Percentiles rank a stretch among this genome's conserved stretches.
phyloP scores from a whole-genome alignment of 2,113 vertebrate genomes.

The Pedionomus torquatus region DNA sequence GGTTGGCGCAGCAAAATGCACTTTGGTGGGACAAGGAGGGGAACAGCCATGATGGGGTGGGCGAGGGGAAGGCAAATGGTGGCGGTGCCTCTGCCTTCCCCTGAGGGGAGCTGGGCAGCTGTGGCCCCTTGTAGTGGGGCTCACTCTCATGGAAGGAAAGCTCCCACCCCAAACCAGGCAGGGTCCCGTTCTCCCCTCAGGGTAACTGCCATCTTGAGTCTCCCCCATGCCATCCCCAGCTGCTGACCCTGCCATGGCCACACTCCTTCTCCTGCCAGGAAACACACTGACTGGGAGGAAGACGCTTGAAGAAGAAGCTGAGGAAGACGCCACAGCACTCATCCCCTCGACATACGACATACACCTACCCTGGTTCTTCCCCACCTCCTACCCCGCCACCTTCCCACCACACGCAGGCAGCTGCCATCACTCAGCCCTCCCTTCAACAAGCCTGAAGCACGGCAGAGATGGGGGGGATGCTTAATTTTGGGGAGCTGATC shows the following conservation, averaged over 20 bases:
- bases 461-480: fast-evolving
- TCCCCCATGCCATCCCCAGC: neutral
- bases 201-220: neutral
- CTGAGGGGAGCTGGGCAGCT: fast-evolving
- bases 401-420: fast-evolving
- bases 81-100: fast-evolving
- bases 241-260: fast-evolving
- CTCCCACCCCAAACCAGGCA: neutral
- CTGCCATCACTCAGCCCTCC: neutral
- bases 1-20: fast-evolving
- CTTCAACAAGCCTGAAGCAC: neutral
- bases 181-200: neutral
- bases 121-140: fast-evolving
- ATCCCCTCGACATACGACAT: neutral
- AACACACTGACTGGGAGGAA: neutral
- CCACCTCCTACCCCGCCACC: neutral
- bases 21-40: neutral
- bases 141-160: neutral
- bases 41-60: neutral
- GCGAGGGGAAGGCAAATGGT: neutral
- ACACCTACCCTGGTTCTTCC: neutral
- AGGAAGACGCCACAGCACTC: neutral
- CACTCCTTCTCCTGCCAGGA: fast-evolving
- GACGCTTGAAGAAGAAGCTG: neutral
- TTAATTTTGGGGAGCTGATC: neutral